Conservation (phyloP, 2,113 vertebrate species). For the Sardina pilchardus region DNA sequence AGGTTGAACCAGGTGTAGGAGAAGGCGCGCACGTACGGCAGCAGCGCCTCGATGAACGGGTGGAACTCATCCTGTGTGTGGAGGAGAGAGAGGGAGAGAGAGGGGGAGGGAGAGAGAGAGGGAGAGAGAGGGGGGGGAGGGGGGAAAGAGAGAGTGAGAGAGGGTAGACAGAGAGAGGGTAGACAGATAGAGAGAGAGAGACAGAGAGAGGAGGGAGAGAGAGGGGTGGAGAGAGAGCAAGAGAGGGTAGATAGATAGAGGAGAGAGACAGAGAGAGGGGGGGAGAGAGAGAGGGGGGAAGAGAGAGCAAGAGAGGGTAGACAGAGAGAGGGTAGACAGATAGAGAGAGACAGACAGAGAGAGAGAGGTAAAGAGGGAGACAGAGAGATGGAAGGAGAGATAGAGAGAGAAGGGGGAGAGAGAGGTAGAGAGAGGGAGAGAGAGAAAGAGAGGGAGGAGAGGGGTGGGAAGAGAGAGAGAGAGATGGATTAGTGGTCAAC, state of each 20-base stretch:
- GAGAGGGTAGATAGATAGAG: no score
- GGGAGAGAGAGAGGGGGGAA: slow-evolving; percentile 51
- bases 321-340: slow-evolving; percentile 62
- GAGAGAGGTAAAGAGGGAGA: slow-evolving; percentile 72
- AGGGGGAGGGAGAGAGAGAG: slow-evolving; percentile 54
- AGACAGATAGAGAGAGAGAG: slow-evolving; percentile 58
- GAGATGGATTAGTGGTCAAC: not conserved
- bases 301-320: slow-evolving; percentile 33
- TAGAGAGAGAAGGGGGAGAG: slow-evolving; percentile 56
- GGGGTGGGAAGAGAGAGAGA: not conserved
- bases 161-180: slow-evolving; percentile 58
- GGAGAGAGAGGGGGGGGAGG: slow-evolving; percentile 40
- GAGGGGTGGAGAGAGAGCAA: slow-evolving; percentile 66
- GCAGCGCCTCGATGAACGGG: slow-evolving; percentile 96
- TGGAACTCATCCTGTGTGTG: slow-evolving; percentile 91
- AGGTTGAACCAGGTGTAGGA: slow-evolving; percentile 99
- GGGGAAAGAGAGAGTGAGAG: slow-evolving; percentile 43
- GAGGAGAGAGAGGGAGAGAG: not conserved
- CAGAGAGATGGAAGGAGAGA: slow-evolving; percentile 70
- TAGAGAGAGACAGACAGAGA: slow-evolving; percentile 67
- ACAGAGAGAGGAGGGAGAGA: slow-evolving; percentile 43
- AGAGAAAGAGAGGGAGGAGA: not conserved
- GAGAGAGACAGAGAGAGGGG: slow-evolving; percentile 66
- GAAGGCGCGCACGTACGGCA: slow-evolving; percentile 94
- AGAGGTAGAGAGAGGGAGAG: slow-evolving; percentile 54